Evolutionary conservation across 1,140 invertebrate species (phyloP).

Genomic region (Ceratina australensis): DNA sequence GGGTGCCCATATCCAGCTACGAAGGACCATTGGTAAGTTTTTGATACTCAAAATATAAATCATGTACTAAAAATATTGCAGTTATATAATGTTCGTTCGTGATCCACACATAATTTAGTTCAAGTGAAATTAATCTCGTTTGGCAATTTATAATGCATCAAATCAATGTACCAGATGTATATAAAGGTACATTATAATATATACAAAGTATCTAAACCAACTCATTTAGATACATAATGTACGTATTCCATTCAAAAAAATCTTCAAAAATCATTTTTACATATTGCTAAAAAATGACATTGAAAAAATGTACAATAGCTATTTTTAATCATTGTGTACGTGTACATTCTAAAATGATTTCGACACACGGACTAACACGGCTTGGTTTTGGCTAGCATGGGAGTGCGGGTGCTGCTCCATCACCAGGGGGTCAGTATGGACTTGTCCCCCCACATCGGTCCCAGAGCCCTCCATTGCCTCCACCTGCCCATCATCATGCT

Average conservation of each 20-base stretch:
- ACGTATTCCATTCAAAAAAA: too few species aligned
- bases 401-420: slow-evolving; percentile 73
- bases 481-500: slow-evolving; percentile 89
- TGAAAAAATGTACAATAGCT: too few species aligned
- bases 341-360: background rate
- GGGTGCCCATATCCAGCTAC: slow-evolving; percentile 82
- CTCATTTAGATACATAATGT: too few species aligned
- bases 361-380: slow-evolving; percentile 59
- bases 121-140: background rate
- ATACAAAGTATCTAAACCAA: too few species aligned
- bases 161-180: slow-evolving; percentile 9
- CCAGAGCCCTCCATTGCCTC: slow-evolving; percentile 84
- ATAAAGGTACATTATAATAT: too few species aligned
- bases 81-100: slow-evolving; percentile 1
- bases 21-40: slow-evolving; percentile 84
- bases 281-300: too few species aligned
- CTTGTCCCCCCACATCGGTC: slow-evolving; percentile 77
- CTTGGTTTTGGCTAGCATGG: slow-evolving; percentile 77
- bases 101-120: background rate
- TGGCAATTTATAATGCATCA: background rate
- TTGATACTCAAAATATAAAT: background rate
- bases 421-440: slow-evolving; percentile 75
- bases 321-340: too few species aligned
- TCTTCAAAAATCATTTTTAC: too few species aligned
- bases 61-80: background rate